Base-by-base conservation (phyloP, 1,140 invertebrate species). In the Manduca sexta region DNA sequence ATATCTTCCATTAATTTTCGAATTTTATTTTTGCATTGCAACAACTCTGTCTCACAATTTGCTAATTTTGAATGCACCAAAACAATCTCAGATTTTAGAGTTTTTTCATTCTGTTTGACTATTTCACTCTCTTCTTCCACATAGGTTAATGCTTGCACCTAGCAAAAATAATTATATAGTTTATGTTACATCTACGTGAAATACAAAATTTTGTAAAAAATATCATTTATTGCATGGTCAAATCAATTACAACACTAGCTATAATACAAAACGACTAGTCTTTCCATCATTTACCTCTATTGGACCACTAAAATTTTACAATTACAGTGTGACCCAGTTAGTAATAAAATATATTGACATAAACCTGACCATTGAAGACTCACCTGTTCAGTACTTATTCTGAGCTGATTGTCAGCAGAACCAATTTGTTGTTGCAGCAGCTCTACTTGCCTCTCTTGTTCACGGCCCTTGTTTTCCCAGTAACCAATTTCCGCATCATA, bases 1-100 rank as follows among this genome's bases (percentile, higher is more conserved):
- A 90, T 89, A 12, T 93, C 91, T 59, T 92, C 91, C 68, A 90
- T 88, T 33, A 89, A 65, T 73, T 90, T 91, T 81, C 93, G 90
- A 59, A 95, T 95, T 86, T 94, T 95, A 72, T 94, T 96, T 87
- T 95, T 95, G 79, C 94, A 96, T 59, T 96, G 93, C 49, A 95
- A 74, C 42, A 97, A 78, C 80, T 97, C 94, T 0, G 93, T 95
- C 86, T 97, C 95, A 73, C 94, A 95, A 77, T 95, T 95, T 0
- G 92, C 92, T 44, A 97, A 76, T 72, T 96, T 95, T 0, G 93
- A 94, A 49, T 94, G 87, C 29, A 96, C 84, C 34, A 95, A 78
- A 0, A 93, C 93, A 54, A 96, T 92, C 87, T 97, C 94, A 0
- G 93, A 94, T 69, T 94, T 93, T 0, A 96, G 71, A 0, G 93